Percentiles rank a stretch among this genome's conserved stretches.
Evolutionary conservation across 2,797 vertebrate genomes (phyloP).

Genomic region (Anguilla anguilla): DNA sequence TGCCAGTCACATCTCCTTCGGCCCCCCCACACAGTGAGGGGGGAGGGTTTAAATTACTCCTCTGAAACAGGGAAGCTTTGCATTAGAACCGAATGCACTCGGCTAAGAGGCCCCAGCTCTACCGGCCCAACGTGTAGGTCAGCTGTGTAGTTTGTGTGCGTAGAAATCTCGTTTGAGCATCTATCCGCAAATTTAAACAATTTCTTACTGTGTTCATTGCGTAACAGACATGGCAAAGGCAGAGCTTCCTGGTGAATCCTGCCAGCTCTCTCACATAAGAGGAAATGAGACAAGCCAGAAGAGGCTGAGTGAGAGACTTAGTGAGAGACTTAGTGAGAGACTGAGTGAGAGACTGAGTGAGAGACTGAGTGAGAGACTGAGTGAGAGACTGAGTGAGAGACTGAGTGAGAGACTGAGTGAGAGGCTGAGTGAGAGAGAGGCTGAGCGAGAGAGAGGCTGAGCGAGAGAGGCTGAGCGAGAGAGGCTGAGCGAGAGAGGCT

Average conservation of each 20-base stretch:
- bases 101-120: background rate
- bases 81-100: background rate
- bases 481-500: no score
- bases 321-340: background rate
- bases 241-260: background rate
- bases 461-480: no score
- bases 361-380: background rate
- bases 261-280: conserved; percentile 4
- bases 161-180: background rate
- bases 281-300: background rate
- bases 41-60: conserved; percentile 23
- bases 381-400: background rate
- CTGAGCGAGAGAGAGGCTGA: background rate
- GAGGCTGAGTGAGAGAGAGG: background rate
- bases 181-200: background rate
- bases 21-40: conserved; percentile 17
- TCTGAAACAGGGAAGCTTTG: conserved; percentile 19
- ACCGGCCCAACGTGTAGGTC: background rate
- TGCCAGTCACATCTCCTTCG: conserved; percentile 26
- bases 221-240: conserved; percentile 25
- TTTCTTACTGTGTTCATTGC: conserved; percentile 29
- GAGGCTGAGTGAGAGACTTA: background rate
- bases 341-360: background rate
- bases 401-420: background rate
- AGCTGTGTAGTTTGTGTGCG: background rate